phyloP scores from a whole-genome alignment of 2,888 invertebrate species.

The Chymomyza caudatula region DNA sequence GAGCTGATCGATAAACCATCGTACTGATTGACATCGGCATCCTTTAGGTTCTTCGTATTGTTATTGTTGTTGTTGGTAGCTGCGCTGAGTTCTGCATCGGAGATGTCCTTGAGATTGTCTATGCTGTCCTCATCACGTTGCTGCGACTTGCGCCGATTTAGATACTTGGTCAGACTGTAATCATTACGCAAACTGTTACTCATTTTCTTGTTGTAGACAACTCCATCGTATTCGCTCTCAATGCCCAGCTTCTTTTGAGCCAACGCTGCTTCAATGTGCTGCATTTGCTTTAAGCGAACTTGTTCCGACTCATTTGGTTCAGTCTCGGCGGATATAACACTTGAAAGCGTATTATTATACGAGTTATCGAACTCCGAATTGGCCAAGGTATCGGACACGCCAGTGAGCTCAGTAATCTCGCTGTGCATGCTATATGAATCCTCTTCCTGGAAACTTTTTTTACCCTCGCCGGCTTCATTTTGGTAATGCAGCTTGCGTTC shows the following conservation, averaged over 20 bases:
- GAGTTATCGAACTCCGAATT: slow-evolving; percentile 70
- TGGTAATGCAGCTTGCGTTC: slow-evolving; percentile 30
- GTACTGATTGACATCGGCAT: slow-evolving; percentile 72
- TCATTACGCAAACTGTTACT: slow-evolving; percentile 70
- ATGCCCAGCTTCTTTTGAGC: slow-evolving; percentile 21
- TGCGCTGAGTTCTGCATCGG: slow-evolving; percentile 31
- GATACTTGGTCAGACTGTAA: slow-evolving; percentile 76
- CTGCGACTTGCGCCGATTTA: slow-evolving; percentile 72
- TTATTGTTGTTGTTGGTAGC: slow-evolving; percentile 24
- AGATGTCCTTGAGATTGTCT: slow-evolving; percentile 26
- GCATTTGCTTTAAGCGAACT: slow-evolving; percentile 1
- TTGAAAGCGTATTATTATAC: slow-evolving; percentile 69
- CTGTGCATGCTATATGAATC: slow-evolving; percentile 76
- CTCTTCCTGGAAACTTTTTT: slow-evolving; percentile 54
- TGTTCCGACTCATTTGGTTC: slow-evolving; percentile 23
- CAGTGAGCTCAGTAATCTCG: slow-evolving; percentile 77
- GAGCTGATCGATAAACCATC: slow-evolving; percentile 76
- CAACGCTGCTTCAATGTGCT: neutral
- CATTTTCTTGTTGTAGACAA: slow-evolving; percentile 71
- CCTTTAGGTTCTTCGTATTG: slow-evolving; percentile 47
- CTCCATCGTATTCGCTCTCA: slow-evolving; percentile 57
- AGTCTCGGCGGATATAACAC: slow-evolving; percentile 52
- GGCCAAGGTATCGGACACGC: slow-evolving; percentile 73
- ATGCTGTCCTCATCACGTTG: slow-evolving; percentile 31
- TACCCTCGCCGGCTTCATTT: neutral